These are phyloP conservation scores for Dolichopus griseipennis DNA, from an alignment of 2,888 invertebrate species.

Conservation along the genomic window DNA sequence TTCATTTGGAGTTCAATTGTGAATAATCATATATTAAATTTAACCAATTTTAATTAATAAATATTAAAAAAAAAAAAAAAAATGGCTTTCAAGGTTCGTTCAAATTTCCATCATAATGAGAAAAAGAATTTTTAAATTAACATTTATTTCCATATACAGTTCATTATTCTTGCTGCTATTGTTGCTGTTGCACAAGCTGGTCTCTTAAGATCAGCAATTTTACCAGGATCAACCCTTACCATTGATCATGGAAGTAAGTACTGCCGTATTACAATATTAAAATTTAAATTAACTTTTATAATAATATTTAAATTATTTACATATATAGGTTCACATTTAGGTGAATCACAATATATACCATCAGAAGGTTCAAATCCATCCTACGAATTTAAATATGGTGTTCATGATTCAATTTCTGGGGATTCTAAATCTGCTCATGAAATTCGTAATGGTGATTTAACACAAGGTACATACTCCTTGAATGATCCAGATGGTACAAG, in stretches of 20 bases:
- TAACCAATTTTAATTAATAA: neutral
- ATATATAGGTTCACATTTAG: neutral
- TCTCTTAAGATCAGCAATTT: neutral
- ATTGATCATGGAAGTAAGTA: neutral
- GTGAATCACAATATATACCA: neutral
- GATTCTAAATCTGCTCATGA: neutral
- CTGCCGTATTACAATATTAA: no score
- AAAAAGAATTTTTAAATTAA: neutral
- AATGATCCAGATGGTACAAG: conserved; percentile 2
- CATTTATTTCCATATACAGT: neutral
- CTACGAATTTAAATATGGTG: neutral
- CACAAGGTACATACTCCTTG: neutral
- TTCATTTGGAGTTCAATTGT: neutral
- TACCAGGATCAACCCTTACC: neutral
- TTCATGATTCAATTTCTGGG: neutral
- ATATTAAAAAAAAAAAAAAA: neutral
- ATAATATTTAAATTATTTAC: no score
- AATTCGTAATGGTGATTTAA: neutral
- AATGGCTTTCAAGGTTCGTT: conserved; percentile 1
- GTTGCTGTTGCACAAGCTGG: neutral
- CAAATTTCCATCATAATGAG: neutral
- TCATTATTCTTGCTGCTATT: neutral
- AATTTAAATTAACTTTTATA: no score
- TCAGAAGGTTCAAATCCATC: neutral
- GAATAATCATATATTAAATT: neutral